These are phyloP conservation scores for Echeneis naucrates DNA, from an alignment of 2,797 vertebrate genomes.

Conservation along the genomic window DNA sequence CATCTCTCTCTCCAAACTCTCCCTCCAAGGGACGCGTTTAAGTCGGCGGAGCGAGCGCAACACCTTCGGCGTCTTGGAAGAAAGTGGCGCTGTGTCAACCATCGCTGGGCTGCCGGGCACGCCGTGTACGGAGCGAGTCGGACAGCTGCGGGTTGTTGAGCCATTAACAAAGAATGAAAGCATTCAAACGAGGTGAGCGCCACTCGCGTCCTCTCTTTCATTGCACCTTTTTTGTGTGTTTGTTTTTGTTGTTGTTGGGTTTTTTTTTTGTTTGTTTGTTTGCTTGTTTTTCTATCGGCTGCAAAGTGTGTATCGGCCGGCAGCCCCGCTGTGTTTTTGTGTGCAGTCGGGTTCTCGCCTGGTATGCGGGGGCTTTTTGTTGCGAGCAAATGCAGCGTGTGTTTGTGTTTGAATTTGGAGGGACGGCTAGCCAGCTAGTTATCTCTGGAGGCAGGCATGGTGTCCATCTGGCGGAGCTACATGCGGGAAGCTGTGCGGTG, in stretches of 20 bases:
- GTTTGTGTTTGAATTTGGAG: constrained; percentile 82
- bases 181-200: constrained; percentile 85
- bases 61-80: constrained; percentile 61
- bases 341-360: constrained; percentile 65
- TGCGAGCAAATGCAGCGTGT: constrained; percentile 75
- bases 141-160: constrained; percentile 78
- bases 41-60: constrained; percentile 40
- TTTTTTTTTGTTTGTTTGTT: too few relatives aligned
- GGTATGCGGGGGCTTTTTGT: constrained; percentile 75
- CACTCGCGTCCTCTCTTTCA: constrained; percentile 1
- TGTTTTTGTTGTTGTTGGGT: too few relatives aligned
- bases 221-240: too few relatives aligned
- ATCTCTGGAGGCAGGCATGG: constrained; percentile 79
- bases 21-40: constrained; percentile 18
- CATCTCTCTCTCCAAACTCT: too few relatives aligned
- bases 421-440: constrained; percentile 83
- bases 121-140: constrained; percentile 81
- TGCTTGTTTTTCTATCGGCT: too few relatives aligned
- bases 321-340: constrained; percentile 13
- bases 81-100: constrained; percentile 78
- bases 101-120: constrained; percentile 74
- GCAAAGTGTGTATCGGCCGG: constrained; percentile 5
- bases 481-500: constrained; percentile 70
- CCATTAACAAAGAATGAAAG: constrained; percentile 88
- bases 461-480: constrained; percentile 85